Conservation (phyloP, 2,113 vertebrate species). For the Vireo altiloquus region DNA sequence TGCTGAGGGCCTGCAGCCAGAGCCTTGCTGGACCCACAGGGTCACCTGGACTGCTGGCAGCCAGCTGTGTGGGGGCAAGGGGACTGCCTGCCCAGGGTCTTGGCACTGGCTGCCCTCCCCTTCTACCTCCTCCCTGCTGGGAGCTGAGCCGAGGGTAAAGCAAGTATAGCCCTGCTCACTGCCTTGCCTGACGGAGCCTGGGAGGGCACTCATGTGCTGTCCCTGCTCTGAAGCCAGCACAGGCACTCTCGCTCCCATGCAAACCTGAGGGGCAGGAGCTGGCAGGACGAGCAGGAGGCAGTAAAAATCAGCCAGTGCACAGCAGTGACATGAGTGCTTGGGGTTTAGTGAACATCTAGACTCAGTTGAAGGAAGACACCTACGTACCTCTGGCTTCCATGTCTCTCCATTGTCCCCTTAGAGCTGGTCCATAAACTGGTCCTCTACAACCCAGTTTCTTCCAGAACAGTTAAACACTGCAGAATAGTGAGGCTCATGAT, state of each 20-base stretch:
- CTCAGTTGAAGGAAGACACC: neutral
- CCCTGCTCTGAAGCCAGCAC: rapidly evolving
- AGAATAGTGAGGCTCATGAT: neutral
- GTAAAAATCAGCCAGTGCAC: neutral
- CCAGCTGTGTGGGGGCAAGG: neutral
- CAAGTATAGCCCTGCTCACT: rapidly evolving
- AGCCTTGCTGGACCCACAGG: neutral
- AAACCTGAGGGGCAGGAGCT: neutral
- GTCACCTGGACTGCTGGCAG: neutral
- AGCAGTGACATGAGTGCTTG: neutral
- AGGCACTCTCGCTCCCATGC: neutral
- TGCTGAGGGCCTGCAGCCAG: neutral
- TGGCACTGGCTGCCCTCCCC: neutral
- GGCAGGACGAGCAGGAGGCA: neutral
- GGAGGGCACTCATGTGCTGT: rapidly evolving
- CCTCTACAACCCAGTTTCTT: neutral
- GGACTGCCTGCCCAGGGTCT: neutral
- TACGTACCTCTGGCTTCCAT: neutral
- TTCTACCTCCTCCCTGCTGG: neutral
- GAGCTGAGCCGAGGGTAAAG: neutral
- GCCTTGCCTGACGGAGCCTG: neutral
- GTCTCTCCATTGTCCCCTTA: neutral
- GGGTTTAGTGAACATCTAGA: neutral
- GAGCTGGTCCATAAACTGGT: neutral
- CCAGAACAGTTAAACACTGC: neutral